These are phyloP conservation scores for Idaea biselata DNA, from an alignment of 2,888 invertebrate genomes.

Conservation along the genomic window DNA sequence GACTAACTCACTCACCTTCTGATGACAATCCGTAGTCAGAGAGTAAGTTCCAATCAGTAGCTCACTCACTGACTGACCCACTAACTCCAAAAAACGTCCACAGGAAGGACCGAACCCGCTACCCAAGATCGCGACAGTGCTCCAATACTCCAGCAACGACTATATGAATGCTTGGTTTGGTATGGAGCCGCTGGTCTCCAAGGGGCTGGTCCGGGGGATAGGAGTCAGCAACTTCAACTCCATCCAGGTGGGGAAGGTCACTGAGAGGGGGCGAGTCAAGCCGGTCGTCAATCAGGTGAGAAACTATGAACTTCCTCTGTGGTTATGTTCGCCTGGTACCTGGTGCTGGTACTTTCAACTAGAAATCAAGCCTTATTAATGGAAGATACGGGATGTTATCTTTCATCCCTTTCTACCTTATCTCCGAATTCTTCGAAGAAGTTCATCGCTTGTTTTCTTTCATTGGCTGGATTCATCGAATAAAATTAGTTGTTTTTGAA, in stretches of 20 bases:
- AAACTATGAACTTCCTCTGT: neutral
- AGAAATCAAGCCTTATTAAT: too few species aligned
- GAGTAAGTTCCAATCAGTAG: too few species aligned
- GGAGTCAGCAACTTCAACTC: slow-evolving; percentile 95
- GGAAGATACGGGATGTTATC: too few species aligned
- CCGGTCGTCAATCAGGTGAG: slow-evolving; percentile 85
- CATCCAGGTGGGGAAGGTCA: slow-evolving; percentile 85
- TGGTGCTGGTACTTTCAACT: too few species aligned
- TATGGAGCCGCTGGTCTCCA: slow-evolving; percentile 86
- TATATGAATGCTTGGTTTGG: slow-evolving; percentile 90
- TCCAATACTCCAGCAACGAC: slow-evolving; percentile 75
- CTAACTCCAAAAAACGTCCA: neutral
- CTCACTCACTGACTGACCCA: too few species aligned
- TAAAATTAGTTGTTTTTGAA: too few species aligned
- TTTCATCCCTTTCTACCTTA: too few species aligned
- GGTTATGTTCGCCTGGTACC: neutral
- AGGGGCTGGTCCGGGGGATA: slow-evolving; percentile 86
- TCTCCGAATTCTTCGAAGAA: too few species aligned
- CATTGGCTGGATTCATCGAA: too few species aligned
- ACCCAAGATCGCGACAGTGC: slow-evolving; percentile 80
- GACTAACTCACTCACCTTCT: too few species aligned
- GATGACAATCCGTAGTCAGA: too few species aligned
- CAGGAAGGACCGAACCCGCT: slow-evolving; percentile 75
- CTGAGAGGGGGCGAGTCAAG: slow-evolving; percentile 82
- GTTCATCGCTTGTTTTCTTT: too few species aligned